Percentiles rank a stretch among this genome's conserved stretches.
Conservation (phyloP, 2,888 invertebrate species). For the Melanostoma mellinum region DNA sequence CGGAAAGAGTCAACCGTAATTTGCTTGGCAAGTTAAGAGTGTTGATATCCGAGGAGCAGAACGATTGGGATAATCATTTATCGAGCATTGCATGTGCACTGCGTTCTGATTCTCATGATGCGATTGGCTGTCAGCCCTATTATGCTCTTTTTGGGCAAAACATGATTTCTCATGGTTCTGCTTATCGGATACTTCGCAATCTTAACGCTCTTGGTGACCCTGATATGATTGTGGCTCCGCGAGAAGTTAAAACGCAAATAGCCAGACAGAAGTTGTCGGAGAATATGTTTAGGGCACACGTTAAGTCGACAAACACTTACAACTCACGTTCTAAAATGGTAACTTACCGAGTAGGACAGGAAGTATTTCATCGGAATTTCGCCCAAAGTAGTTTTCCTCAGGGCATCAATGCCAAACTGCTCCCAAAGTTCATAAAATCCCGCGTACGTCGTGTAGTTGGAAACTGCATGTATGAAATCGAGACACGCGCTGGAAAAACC, state of each 20-base stretch:
- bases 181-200: conserved; percentile 13
- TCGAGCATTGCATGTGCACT: conserved; percentile 12
- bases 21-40: conserved; percentile 74
- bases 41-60: conserved; percentile 6
- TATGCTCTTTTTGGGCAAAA: conserved; percentile 25
- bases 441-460: not conserved
- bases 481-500: no score
- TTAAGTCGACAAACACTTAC: no score
- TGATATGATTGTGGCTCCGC: conserved; percentile 4
- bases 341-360: no score
- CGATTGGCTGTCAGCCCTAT: conserved; percentile 28
- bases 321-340: no score
- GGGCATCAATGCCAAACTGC: not conserved
- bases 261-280: no score
- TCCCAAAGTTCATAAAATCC: not conserved
- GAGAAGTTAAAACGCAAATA: no score
- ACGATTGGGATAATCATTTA: conserved; percentile 13
- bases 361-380: not conserved
- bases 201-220: conserved; percentile 11
- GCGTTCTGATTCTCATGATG: conserved; percentile 15
- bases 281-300: no score
- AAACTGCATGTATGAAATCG: no score
- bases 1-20: conserved; percentile 76
- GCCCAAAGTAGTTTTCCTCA: not conserved
- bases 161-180: conserved; percentile 14